Evolutionary conservation across 2,888 invertebrate species (phyloP).

Genomic region (Timema cristinae): DNA sequence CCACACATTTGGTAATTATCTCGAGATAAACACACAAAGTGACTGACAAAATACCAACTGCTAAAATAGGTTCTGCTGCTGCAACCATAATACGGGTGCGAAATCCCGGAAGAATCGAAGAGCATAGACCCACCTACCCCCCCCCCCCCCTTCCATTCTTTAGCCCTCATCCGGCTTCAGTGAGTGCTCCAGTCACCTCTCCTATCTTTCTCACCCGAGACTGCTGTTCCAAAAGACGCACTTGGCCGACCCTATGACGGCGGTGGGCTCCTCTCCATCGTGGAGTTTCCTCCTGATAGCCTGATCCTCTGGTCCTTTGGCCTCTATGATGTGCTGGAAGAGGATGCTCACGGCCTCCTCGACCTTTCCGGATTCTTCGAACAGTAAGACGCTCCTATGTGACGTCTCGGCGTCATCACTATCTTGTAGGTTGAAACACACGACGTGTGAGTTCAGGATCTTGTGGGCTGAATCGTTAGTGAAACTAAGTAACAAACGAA

Average conservation of each 20-base stretch:
- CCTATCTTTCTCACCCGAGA: not conserved
- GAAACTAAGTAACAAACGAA: too few relatives aligned
- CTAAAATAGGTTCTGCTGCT: too few relatives aligned
- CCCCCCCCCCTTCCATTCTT: not conserved
- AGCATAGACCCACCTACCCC: not conserved
- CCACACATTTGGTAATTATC: too few relatives aligned
- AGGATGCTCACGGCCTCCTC: slow-evolving; percentile 1
- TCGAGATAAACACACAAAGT: too few relatives aligned
- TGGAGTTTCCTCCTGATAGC: slow-evolving; percentile 10
- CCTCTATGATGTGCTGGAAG: slow-evolving; percentile 13
- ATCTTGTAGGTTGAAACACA: slow-evolving; percentile 20
- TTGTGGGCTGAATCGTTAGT: not conserved
- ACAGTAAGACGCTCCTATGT: not conserved
- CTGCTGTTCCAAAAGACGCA: slow-evolving; percentile 21
- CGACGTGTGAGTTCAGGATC: slow-evolving; percentile 16
- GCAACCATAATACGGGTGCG: too few relatives aligned
- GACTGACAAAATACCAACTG: too few relatives aligned
- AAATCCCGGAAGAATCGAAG: too few relatives aligned
- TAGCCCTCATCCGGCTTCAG: not conserved
- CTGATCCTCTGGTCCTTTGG: slow-evolving; percentile 12
- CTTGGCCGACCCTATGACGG: slow-evolving; percentile 20
- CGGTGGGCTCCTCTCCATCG: slow-evolving; percentile 13
- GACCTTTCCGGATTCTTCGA: not conserved
- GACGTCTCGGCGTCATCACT: not conserved
- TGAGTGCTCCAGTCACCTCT: not conserved